These are phyloP conservation scores for Discoglossus pictus DNA, from an alignment of 2,797 vertebrate genomes.

Conservation along the genomic window DNA sequence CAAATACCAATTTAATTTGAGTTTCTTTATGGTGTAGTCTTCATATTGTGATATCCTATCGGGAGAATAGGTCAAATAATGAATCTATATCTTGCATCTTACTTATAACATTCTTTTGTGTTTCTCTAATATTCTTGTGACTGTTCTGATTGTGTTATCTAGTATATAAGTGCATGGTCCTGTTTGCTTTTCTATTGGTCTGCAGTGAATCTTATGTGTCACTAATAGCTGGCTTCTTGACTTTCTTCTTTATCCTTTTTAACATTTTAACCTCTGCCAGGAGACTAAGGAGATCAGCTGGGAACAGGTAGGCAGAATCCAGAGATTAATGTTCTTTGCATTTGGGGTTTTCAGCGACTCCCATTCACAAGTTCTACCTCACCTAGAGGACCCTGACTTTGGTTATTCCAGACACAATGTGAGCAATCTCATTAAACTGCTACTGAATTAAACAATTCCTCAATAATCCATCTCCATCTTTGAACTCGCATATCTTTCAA, in stretches of 20 bases:
- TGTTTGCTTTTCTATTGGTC: conserved; percentile 68
- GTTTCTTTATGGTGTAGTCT: neutral
- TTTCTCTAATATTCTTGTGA: conserved; percentile 63
- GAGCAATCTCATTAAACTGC: too few species aligned
- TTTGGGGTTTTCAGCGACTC: neutral
- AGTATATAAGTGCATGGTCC: neutral
- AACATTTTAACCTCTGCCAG: conserved; percentile 62
- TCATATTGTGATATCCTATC: too few species aligned
- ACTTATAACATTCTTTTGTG: conserved; percentile 65
- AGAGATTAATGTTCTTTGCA: conserved; percentile 21
- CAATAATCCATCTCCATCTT: too few species aligned
- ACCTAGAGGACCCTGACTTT: too few species aligned
- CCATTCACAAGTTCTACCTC: too few species aligned
- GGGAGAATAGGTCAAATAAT: too few species aligned
- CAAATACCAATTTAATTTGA: neutral
- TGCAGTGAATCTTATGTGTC: conserved; percentile 63
- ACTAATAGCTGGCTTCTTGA: conserved; percentile 53
- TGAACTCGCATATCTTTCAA: too few species aligned
- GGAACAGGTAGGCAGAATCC: conserved; percentile 82
- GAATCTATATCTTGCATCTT: conserved; percentile 49
- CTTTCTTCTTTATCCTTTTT: conserved; percentile 49
- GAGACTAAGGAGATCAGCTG: conserved; percentile 95
- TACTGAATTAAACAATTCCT: too few species aligned
- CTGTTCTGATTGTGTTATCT: neutral
- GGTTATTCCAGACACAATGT: too few species aligned